Base-by-base conservation (phyloP, 2,797 vertebrate genomes). In the Carcharodon carcharias region DNA sequence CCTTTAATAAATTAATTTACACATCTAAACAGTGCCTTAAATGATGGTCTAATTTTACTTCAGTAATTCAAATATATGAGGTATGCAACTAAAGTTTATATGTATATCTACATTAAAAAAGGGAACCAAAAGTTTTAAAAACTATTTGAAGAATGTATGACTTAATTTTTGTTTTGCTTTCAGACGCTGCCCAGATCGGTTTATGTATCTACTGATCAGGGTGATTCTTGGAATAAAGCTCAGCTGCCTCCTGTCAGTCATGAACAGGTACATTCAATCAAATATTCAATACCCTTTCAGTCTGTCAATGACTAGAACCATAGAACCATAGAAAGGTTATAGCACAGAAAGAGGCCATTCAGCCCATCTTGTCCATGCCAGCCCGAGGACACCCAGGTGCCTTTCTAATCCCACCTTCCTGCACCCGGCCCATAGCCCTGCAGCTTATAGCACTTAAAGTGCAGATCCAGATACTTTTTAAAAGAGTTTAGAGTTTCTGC, bases 201-300 rank as follows among this genome's bases (percentile, higher is more conserved):
- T 97, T 98, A 98, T 65, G 98, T 98, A 96, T 98, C 98, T 54
- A 98, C 97, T 21, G 98, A 98, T 97, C 98, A 98, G 96, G 98
- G 98, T 50, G 97, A 98, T 0, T 97, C 96, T 87, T 98, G 98
- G 96, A 98, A 97, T 93, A 97, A 97, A 97, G 98, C 98, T 0
- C 97, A 98, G 92, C 97, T 98, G 2, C 98, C 98, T 1, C 98
- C 98, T 0, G 98, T 98, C 54, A 98, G 98, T 95, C 98, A 97
- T 0, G 98, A 98, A 96, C 98, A 98, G 98, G 98, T 98, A 96
- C 97, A 93, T 31, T 71, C 45, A 73, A 23, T 9, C 9, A n/a
- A 45, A 58, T 96, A 0, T 18, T 63, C 26, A 63, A 7, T 21
- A 28, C 0, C 61, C 18, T 61, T 92, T 92, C 61, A 67, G 40